These are phyloP conservation scores for Iselma pallidipennis DNA, from an alignment of 2,888 invertebrate genomes.

Conservation along the genomic window DNA sequence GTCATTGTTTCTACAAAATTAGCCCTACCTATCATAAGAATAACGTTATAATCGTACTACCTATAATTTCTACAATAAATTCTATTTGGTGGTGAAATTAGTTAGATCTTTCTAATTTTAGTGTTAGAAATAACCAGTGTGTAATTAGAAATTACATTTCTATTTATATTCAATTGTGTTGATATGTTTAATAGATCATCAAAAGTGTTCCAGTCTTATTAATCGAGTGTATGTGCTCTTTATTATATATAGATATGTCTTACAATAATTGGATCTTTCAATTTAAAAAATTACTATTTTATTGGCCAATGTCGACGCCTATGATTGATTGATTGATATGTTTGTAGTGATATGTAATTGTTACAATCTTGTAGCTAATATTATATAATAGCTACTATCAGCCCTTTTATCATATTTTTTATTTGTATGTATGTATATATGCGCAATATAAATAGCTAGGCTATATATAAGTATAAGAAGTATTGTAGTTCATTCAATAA, in stretches of 20 bases:
- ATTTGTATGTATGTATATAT: neutral
- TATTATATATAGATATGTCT: constrained; percentile 11
- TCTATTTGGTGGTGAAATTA: constrained; percentile 8
- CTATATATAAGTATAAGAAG: constrained; percentile 45
- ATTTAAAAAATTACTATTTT: constrained; percentile 9
- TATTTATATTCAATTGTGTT: neutral
- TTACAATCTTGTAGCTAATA: constrained; percentile 32
- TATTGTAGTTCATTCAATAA: constrained; percentile 34
- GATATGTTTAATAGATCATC: neutral
- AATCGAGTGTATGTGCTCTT: neutral
- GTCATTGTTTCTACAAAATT: constrained; percentile 4
- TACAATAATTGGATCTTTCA: constrained; percentile 1
- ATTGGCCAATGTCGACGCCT: constrained; percentile 24
- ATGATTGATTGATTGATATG: constrained; percentile 31
- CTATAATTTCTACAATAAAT: too few species aligned
- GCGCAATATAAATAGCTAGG: constrained; percentile 39
- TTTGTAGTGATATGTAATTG: constrained; percentile 35
- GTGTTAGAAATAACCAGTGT: too few species aligned
- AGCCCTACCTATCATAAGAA: constrained; percentile 31
- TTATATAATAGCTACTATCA: constrained; percentile 34
- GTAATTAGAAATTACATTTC: neutral
- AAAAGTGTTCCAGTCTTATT: neutral
- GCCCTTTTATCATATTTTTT: constrained; percentile 10
- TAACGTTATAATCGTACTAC: constrained; percentile 13
- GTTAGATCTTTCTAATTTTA: neutral